Evolutionary conservation across 2,888 invertebrate genomes (phyloP).

Genomic region (Eristalis tenax): DNA sequence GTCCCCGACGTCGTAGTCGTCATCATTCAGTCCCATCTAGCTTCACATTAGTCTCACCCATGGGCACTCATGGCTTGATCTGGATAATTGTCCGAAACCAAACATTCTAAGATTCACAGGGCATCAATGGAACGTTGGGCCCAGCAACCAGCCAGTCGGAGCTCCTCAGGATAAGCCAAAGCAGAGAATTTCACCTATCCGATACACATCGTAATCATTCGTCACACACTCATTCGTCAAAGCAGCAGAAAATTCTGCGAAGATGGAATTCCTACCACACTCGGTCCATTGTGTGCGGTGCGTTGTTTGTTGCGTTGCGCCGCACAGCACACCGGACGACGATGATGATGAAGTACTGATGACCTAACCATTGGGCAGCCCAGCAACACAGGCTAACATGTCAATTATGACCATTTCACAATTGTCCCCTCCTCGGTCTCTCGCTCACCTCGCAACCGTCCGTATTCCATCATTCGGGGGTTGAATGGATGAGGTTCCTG

Average conservation of each 20-base stretch:
- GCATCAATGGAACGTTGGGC: too few relatives aligned
- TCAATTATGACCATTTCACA: constrained; percentile 66
- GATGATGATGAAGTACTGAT: constrained; percentile 65
- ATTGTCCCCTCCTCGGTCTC: constrained; percentile 15
- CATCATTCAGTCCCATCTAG: constrained; percentile 31
- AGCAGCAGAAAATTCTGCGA: constrained; percentile 26
- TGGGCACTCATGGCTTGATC: constrained; percentile 48
- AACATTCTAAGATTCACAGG: constrained; percentile 31
- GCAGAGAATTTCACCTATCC: constrained; percentile 51
- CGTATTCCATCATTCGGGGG: not conserved
- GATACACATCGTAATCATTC: constrained; percentile 57
- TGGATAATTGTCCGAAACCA: constrained; percentile 61
- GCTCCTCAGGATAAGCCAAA: constrained; percentile 7
- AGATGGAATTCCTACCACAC: constrained; percentile 2
- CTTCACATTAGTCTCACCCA: constrained; percentile 51
- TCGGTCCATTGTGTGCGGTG: constrained; percentile 6
- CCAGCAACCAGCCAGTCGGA: not conserved
- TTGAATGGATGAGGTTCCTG: constrained; percentile 28
- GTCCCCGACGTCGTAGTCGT: not conserved
- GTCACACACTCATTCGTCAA: constrained; percentile 55
- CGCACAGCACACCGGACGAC: not conserved
- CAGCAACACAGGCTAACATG: constrained; percentile 55
- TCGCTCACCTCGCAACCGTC: constrained; percentile 17
- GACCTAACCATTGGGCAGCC: constrained; percentile 56
- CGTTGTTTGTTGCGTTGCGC: not conserved